Base-by-base conservation (phyloP, 1,140 invertebrate species). In the Anthonomus grandis region DNA sequence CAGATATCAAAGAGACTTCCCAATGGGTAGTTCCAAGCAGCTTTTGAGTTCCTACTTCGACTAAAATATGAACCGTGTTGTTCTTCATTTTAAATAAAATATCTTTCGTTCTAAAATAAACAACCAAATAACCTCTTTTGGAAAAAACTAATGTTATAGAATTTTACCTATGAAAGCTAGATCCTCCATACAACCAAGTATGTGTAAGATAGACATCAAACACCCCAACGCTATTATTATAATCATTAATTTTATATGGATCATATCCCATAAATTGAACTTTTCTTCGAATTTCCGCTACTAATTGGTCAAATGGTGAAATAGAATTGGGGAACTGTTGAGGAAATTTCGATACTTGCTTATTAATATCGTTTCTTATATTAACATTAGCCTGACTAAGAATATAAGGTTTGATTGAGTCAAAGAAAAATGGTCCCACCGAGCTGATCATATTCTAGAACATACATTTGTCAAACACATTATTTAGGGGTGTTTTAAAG, bases 241-340 rank as follows among this genome's bases (percentile, higher is more conserved):
- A 86, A 69, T 90, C 84, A 3, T 81, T 76, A 1, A 89, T 60
- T 65, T 79, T 78, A 60, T 83, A 88, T 0, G 90, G 90, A 74
- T 92, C 90, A 57, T 83, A 83, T 81, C 57, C 79, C 74, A 83
- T 82, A 27, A 82, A 73, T 8, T 82, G 79, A 2, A 92, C 84
- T 64, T 85, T 82, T 61, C 84, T 85, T 8, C 90, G 77, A 0
- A 79, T 79, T 65, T 89, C 85, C 3, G 85, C 81, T 27, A 92
- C 81, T 8, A 86, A 81, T 79, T 90, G 87, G 64, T 93, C 90
- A 38, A 92, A 76, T 0, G 90, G 90, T 6, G 87, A 86, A 61
- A 92, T 89, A 0, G 90, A 92, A 71, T 92, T 92, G 0, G 89
- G 88, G 64, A 92, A 87, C 37, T 81, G 83, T 64, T 86, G 81